Evolutionary conservation across 1,140 invertebrate species (phyloP).

Genomic region (Cryptotermes secundus): DNA sequence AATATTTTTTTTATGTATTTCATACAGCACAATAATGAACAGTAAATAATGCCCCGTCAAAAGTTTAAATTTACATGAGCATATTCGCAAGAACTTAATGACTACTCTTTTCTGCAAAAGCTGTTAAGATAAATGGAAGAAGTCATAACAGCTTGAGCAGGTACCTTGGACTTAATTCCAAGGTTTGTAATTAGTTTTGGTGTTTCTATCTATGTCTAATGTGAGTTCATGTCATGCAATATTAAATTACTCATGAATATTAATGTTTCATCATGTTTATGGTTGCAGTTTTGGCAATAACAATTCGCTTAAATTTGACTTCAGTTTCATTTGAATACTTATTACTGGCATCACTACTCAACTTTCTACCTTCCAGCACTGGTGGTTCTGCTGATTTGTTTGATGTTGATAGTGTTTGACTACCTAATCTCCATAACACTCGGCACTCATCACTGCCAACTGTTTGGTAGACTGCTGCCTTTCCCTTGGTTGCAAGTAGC

Average conservation of each 20-base stretch:
- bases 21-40: not conserved
- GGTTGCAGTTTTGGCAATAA: constrained; percentile 30
- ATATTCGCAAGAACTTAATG: not conserved
- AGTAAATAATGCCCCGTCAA: constrained; percentile 7
- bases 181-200: not conserved
- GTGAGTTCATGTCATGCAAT: no score
- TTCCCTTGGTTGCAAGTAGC: not conserved
- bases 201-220: not conserved
- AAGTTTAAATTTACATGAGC: not conserved
- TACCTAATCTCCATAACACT: not conserved
- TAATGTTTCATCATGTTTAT: constrained; percentile 26
- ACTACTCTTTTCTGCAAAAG: not conserved
- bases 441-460: not conserved
- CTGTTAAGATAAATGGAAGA: not conserved
- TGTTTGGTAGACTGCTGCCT: not conserved
- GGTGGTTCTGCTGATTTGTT: not conserved
- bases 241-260: constrained; percentile 1
- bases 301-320: constrained; percentile 9
- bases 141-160: not conserved
- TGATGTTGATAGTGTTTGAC: not conserved
- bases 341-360: not conserved
- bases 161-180: not conserved
- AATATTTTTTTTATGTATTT: not conserved
- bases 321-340: not conserved
- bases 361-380: not conserved